Conservation (phyloP, 2,797 vertebrate species). For the Notolepis coatsorum region DNA sequence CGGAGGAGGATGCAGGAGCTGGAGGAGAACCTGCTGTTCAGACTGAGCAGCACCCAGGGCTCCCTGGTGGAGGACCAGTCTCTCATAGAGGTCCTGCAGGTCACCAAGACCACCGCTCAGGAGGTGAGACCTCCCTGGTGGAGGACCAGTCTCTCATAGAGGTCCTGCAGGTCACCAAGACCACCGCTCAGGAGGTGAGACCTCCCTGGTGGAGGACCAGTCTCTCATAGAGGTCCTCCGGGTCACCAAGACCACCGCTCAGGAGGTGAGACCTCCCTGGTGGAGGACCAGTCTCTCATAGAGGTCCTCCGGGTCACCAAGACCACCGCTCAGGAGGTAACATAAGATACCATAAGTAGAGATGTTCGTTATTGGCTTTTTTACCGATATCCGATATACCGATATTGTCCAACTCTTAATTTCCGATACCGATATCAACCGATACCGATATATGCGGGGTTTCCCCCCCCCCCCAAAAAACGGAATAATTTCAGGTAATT, state of each 20-base stretch:
- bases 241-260: constrained; percentile 85
- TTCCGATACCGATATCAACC: no score
- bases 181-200: constrained; percentile 88
- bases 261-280: constrained; percentile 89
- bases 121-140: constrained; percentile 89
- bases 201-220: constrained; percentile 87
- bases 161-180: constrained; percentile 84
- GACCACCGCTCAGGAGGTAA: constrained; percentile 87
- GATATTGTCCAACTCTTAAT: no score
- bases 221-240: constrained; percentile 86
- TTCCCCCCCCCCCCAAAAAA: no score
- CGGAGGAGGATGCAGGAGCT: constrained; percentile 89
- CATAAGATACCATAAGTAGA: no score
- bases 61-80: constrained; percentile 89
- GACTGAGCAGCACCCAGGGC: constrained; percentile 86
- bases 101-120: constrained; percentile 85
- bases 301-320: constrained; percentile 85
- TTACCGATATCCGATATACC: no score
- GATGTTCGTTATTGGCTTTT: no score
- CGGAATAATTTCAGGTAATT: no score
- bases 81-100: constrained; percentile 84
- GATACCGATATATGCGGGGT: no score
- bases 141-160: constrained; percentile 88
- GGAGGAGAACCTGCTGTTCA: constrained; percentile 87
- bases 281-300: constrained; percentile 88